Conservation (phyloP, 1,140 invertebrate species). For the Bombus impatiens region DNA sequence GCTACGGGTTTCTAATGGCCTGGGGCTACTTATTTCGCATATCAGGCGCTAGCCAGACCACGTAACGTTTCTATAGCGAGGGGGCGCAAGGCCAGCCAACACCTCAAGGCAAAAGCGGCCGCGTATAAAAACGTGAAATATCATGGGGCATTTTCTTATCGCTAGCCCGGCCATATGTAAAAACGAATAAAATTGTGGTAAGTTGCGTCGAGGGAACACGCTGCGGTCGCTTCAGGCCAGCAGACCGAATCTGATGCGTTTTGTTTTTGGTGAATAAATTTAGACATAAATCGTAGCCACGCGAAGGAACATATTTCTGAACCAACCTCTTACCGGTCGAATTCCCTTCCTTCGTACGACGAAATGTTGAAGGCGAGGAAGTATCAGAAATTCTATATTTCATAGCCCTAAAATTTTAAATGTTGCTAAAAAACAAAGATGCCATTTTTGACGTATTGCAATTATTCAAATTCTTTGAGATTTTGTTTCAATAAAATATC, state of each 20-base stretch:
- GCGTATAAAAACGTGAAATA: conserved; percentile 79
- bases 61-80: conserved; percentile 65
- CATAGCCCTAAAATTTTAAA: no score
- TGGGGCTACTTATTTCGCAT: conserved; percentile 75
- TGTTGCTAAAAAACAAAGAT: no score
- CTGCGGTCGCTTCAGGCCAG: conserved; percentile 68
- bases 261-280: conserved; percentile 61
- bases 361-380: background rate
- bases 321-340: background rate
- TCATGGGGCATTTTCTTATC: conserved; percentile 76
- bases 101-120: conserved; percentile 75
- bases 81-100: conserved; percentile 66
- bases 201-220: conserved; percentile 75
- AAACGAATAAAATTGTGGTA: conserved; percentile 79
- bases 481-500: no score
- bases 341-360: background rate
- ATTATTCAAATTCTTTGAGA: no score
- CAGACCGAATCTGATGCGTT: conserved; percentile 59
- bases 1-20: conserved; percentile 57
- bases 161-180: conserved; percentile 72
- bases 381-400: no score
- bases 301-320: background rate
- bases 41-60: conserved; percentile 65
- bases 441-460: no score
- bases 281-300: conserved; percentile 54